Evolutionary conservation across 2,797 vertebrate species (phyloP).

Genomic region (Nyctibius grandis): DNA sequence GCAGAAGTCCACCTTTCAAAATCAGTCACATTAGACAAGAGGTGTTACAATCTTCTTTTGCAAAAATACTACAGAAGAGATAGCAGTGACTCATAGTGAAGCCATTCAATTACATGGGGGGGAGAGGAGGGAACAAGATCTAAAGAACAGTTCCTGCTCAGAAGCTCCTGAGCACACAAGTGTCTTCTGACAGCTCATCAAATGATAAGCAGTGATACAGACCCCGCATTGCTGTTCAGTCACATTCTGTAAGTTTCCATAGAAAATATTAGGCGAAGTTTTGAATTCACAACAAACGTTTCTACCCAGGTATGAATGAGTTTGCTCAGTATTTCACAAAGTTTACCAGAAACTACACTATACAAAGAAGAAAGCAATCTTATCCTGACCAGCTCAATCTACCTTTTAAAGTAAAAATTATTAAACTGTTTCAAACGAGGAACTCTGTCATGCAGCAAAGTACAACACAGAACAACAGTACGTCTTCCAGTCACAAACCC

Average conservation of each 20-base stretch:
- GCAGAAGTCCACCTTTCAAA: neutral
- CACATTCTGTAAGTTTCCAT: neutral
- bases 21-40: neutral
- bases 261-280: neutral
- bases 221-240: accelerated
- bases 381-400: neutral
- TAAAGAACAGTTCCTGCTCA: neutral
- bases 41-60: accelerated
- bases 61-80: neutral
- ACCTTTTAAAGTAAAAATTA: neutral
- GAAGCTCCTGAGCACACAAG: neutral
- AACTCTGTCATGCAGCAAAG: neutral
- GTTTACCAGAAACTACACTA: neutral
- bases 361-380: neutral
- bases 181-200: neutral
- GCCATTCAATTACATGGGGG: neutral
- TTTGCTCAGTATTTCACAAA: neutral
- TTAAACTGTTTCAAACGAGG: neutral
- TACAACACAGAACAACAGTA: neutral
- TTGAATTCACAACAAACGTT: neutral
- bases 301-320: neutral
- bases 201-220: neutral
- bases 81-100: neutral
- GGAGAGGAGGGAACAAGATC: neutral
- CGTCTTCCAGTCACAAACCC: neutral